Conservation (phyloP, 2,797 vertebrate species). For the Brotogeris chrysoptera region DNA sequence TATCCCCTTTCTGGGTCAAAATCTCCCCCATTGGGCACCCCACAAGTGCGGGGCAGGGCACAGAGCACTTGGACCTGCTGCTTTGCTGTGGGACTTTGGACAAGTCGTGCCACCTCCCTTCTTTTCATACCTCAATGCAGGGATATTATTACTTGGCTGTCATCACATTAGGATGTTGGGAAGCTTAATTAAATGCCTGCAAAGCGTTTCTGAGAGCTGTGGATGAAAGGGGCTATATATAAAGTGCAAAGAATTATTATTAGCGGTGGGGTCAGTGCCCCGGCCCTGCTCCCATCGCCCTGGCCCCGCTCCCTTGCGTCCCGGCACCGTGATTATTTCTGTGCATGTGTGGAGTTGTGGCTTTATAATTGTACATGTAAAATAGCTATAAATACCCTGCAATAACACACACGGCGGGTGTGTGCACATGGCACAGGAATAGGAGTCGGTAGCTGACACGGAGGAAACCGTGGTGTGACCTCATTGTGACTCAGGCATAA, state of each 20-base stretch:
- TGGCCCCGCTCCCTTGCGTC: neutral
- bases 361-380: constrained; percentile 58
- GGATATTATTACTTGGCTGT: constrained; percentile 31
- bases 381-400: constrained; percentile 60
- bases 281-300: neutral
- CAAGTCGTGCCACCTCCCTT: neutral
- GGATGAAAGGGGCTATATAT: constrained; percentile 46
- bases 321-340: neutral
- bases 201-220: constrained; percentile 7
- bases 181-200: constrained; percentile 58
- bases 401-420: constrained; percentile 48
- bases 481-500: constrained; percentile 62
- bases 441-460: constrained; percentile 33
- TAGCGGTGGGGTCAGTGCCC: neutral
- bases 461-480: constrained; percentile 45
- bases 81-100: neutral
- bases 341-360: neutral
- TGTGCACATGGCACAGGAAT: constrained; percentile 51
- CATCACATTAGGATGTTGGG: constrained; percentile 41
- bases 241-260: constrained; percentile 52
- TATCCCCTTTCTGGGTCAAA: neutral
- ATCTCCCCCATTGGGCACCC: neutral
- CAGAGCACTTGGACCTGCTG: neutral
- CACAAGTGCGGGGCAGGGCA: neutral
- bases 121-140: neutral